phyloP scores from a whole-genome alignment of 2,797 vertebrate species.

The Macropodus opercularis region DNA sequence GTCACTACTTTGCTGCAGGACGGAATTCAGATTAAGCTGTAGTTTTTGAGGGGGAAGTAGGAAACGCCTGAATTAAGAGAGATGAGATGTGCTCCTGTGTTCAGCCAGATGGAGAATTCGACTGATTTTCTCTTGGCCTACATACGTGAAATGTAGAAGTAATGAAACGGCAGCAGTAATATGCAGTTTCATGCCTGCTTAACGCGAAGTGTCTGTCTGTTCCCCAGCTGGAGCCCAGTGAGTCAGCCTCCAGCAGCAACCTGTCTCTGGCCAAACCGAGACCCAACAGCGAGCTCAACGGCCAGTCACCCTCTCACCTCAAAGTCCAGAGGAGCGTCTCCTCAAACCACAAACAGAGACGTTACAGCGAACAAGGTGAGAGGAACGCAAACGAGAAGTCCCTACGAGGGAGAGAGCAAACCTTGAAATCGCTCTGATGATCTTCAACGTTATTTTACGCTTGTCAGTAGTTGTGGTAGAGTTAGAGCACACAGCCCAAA shows the following conservation, averaged over 20 bases:
- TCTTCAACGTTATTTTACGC: too few relatives aligned
- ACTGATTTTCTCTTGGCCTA: too few relatives aligned
- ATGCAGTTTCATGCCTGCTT: not conserved
- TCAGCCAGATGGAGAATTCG: too few relatives aligned
- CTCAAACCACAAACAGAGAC: slow-evolving; percentile 94
- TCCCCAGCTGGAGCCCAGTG: slow-evolving; percentile 89
- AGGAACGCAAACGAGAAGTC: too few relatives aligned
- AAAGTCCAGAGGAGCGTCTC: slow-evolving; percentile 95
- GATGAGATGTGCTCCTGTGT: too few relatives aligned
- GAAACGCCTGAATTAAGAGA: not conserved
- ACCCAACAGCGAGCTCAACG: slow-evolving; percentile 94
- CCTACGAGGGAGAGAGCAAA: too few relatives aligned
- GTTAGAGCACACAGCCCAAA: not conserved
- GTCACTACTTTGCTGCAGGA: too few relatives aligned
- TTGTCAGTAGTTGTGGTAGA: not conserved
- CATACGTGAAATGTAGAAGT: not conserved
- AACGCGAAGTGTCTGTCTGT: slow-evolving; percentile 10
- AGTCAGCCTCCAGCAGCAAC: slow-evolving; percentile 96
- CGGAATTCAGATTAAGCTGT: too few relatives aligned
- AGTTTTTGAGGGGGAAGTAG: not conserved
- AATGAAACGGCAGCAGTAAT: not conserved
- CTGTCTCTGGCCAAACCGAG: slow-evolving; percentile 92
- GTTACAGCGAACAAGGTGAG: slow-evolving; percentile 97
- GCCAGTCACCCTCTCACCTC: slow-evolving; percentile 93
- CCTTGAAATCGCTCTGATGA: not conserved